These are phyloP conservation scores for Diaprepes abbreviatus DNA, from an alignment of 2,888 invertebrate species.

Conservation along the genomic window DNA sequence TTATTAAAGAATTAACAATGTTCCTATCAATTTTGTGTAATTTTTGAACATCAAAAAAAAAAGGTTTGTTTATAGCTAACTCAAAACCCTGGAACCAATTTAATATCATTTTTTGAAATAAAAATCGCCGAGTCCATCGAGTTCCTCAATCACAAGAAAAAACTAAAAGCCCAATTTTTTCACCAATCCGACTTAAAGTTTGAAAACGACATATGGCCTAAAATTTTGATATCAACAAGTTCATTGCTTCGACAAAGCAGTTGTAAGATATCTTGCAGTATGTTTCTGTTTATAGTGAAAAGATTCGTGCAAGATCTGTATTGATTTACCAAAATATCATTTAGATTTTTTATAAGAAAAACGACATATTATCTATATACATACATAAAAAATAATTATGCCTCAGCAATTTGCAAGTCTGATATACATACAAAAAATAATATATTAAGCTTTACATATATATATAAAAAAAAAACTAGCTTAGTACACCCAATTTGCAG, in stretches of 20 bases:
- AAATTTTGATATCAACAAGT: slow-evolving; percentile 15
- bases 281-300: slow-evolving; percentile 23
- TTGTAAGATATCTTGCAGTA: slow-evolving; percentile 18
- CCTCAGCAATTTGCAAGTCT: background rate
- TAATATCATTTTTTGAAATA: too few species aligned
- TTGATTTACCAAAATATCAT: slow-evolving; percentile 4
- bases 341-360: too few species aligned
- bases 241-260: slow-evolving; percentile 7
- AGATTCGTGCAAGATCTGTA: background rate
- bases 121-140: background rate
- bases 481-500: background rate
- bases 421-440: slow-evolving; percentile 7
- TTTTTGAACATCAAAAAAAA: too few species aligned
- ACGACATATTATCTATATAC: background rate
- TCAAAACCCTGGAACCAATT: too few species aligned
- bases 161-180: background rate
- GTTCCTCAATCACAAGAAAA: slow-evolving; percentile 1
- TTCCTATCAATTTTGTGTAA: too few species aligned
- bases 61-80: too few species aligned
- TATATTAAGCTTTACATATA: slow-evolving; percentile 4
- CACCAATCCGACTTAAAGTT: background rate
- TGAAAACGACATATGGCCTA: background rate
- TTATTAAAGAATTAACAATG: too few species aligned
- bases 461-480: background rate
- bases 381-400: slow-evolving; percentile 4